Conservation (phyloP, 2,797 vertebrate genomes). For the Oryzias sinensis region DNA sequence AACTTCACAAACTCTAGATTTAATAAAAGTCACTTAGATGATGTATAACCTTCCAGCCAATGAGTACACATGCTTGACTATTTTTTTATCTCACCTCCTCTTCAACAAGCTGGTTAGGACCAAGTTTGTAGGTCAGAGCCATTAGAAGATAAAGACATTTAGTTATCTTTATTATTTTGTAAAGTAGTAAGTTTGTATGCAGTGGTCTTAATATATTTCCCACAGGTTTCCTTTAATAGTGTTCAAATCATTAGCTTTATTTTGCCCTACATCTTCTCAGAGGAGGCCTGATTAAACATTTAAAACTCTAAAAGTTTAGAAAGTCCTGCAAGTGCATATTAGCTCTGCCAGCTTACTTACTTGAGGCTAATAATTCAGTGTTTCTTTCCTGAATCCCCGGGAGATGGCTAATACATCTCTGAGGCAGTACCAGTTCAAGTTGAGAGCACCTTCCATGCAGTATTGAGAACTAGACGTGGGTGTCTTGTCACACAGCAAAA, state of each 20-base stretch:
- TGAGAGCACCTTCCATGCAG: constrained; percentile 21
- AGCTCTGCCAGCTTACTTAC: constrained; percentile 29
- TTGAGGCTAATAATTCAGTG: constrained; percentile 59
- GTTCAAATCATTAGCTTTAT: constrained; percentile 11
- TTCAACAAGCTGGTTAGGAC: too few relatives aligned
- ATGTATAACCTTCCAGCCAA: too few relatives aligned
- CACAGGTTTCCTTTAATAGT: neutral
- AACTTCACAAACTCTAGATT: too few relatives aligned
- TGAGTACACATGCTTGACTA: too few relatives aligned
- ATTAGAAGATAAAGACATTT: too few relatives aligned
- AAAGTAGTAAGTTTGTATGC: neutral
- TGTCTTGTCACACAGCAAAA: constrained; percentile 35
- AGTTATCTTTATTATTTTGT: too few relatives aligned
- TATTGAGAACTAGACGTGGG: constrained; percentile 9
- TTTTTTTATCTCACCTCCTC: too few relatives aligned
- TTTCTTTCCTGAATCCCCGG: constrained; percentile 19
- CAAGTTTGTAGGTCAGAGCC: too few relatives aligned
- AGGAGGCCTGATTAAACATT: constrained; percentile 62
- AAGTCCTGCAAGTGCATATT: constrained; percentile 47
- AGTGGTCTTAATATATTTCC: neutral
- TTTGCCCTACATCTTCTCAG: constrained; percentile 46
- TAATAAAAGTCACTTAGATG: too few relatives aligned
- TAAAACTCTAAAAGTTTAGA: constrained; percentile 46
- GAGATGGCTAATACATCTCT: constrained; percentile 17
- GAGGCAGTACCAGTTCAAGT: constrained; percentile 18